These are phyloP conservation scores for Gopherus flavomarginatus DNA, from an alignment of 2,113 vertebrate genomes.

Conservation along the genomic window DNA sequence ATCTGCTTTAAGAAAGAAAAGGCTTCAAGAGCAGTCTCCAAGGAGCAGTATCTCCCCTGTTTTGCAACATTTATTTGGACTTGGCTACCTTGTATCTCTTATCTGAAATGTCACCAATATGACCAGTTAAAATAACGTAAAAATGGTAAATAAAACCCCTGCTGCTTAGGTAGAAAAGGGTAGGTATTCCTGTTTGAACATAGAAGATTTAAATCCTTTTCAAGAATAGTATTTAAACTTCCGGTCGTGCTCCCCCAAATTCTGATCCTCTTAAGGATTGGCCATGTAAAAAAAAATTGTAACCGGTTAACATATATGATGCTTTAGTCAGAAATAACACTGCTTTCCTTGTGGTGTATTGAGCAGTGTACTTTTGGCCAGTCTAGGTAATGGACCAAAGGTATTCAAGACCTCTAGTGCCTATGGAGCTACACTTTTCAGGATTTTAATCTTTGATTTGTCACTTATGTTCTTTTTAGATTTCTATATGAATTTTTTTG, in stretches of 20 bases:
- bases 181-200: background rate
- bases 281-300: background rate
- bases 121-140: background rate
- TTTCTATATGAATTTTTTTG: background rate
- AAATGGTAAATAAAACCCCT: background rate
- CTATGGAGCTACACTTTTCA: background rate
- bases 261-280: background rate
- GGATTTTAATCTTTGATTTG: background rate
- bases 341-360: background rate
- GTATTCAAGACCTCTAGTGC: background rate
- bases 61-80: background rate
- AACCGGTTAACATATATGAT: background rate
- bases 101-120: background rate
- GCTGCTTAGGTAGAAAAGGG: background rate
- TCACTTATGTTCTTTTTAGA: background rate
- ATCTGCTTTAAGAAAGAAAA: slow-evolving; percentile 28
- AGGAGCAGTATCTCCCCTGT: background rate
- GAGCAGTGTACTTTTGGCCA: background rate
- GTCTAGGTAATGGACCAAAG: background rate
- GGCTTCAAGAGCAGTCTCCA: background rate
- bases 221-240: background rate
- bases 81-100: background rate
- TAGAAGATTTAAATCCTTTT: background rate
- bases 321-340: background rate
- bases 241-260: background rate